Base-by-base conservation (phyloP, 2,888 invertebrate species). In the Papilio elwesi region DNA sequence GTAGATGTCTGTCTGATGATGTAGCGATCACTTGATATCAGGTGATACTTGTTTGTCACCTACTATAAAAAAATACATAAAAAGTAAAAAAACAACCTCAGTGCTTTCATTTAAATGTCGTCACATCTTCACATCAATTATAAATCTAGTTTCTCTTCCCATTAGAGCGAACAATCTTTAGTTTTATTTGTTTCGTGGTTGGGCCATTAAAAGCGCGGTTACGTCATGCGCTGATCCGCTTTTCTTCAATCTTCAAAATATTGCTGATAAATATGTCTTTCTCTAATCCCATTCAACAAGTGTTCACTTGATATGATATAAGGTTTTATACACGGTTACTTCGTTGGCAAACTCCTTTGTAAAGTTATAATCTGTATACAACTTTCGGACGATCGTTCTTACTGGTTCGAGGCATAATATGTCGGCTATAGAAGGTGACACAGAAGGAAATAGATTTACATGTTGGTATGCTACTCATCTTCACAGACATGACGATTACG, bases 111-210 rank as follows among this genome's bases (percentile, higher is more conserved):
- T 62, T 15, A 52, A 43, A 59, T 68, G 68, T 68, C 49, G 5
- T 38, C 69, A 62, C 49, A 47, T 55, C 53, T 55, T 67, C 67
- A 16, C 68, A 55, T 68, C 36, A 62, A 47, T 69, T 69, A 69
- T 51, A 66, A 53, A 36, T 36, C 49, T 43, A 70, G 62, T 70
- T 70, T 70, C 70, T 70, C 70, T 70, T 63, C 63, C 53, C 70
- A 70, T 70, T 70, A 70, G 63, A 70, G 70, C 63, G 16, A 52
- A 70, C 70, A 70, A 63, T 70, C 53, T 51, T 43, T 63, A 53
- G 51, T 52, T 52, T 55, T 68, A 53, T 70, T 70, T 52, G 70
- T 70, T 63, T 70, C 47, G 63, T 53, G 36, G 63, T 47, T 26
- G 38, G 70, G 47, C 70, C 52, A 63, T 52, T 48, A 53, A 47